These are phyloP conservation scores for Oncorhynchus clarkii DNA, from an alignment of 2,113 vertebrate genomes.

Conservation along the genomic window DNA sequence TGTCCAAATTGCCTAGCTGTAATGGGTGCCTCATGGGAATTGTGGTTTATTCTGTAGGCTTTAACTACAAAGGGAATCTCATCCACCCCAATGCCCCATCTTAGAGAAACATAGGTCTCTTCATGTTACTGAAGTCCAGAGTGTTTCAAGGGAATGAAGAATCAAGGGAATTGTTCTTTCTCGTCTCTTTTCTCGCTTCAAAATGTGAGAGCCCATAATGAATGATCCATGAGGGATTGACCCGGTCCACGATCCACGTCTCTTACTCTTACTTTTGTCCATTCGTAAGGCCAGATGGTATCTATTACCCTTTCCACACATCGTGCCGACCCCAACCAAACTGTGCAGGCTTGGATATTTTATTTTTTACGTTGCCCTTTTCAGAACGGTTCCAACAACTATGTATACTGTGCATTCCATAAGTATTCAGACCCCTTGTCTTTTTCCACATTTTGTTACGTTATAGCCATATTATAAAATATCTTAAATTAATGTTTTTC, in stretches of 20 bases:
- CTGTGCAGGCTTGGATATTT: too few relatives aligned
- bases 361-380: neutral
- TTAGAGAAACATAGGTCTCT: conserved; percentile 1
- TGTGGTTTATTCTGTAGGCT: conserved; percentile 38
- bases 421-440: too few relatives aligned
- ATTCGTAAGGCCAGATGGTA: neutral
- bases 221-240: neutral
- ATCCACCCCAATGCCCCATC: neutral
- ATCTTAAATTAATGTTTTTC: too few relatives aligned
- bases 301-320: neutral
- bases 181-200: neutral
- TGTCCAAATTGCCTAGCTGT: too few relatives aligned
- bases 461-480: too few relatives aligned
- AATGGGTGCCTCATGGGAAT: conserved; percentile 33
- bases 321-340: conserved; percentile 1
- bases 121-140: neutral
- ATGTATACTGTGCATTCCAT: too few relatives aligned
- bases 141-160: neutral
- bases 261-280: conserved; percentile 8
- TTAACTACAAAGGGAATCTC: conserved; percentile 45
- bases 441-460: too few relatives aligned
- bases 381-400: too few relatives aligned
- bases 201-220: neutral
- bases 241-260: conserved; percentile 33
- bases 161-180: neutral